Conservation (phyloP, 1,140 invertebrate species). For the Penaeus vannamei region DNA sequence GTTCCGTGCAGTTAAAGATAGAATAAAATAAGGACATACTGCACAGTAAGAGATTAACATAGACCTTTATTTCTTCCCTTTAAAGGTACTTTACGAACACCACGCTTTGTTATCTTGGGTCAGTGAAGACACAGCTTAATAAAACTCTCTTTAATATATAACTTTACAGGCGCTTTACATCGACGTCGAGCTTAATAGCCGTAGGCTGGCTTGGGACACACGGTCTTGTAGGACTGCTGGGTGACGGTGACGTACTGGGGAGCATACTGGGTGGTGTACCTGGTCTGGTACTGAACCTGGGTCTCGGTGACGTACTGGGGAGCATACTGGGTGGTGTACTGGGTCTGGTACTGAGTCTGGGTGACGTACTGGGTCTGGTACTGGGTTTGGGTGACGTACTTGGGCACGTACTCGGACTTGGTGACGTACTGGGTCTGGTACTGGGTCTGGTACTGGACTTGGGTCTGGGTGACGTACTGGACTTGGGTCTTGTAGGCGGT, state of each 20-base stretch:
- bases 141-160: not conserved
- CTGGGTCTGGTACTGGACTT: conserved; percentile 38
- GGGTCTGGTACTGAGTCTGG: conserved; percentile 31
- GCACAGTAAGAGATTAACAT: too few relatives aligned
- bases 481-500: conserved; percentile 45
- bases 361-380: conserved; percentile 37
- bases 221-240: conserved; percentile 51
- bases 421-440: conserved; percentile 47
- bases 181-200: not conserved
- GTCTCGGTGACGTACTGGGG: conserved; percentile 46
- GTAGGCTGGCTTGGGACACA: conserved; percentile 54
- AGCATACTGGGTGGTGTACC: conserved; percentile 33
- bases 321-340: conserved; percentile 39
- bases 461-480: conserved; percentile 32
- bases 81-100: too few relatives aligned
- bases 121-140: not conserved
- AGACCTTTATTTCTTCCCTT: not conserved
- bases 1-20: too few relatives aligned
- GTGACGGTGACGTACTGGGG: conserved; percentile 32
- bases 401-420: conserved; percentile 31
- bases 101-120: too few relatives aligned
- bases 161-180: not conserved
- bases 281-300: conserved; percentile 30
- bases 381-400: conserved; percentile 47
- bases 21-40: too few relatives aligned